These are phyloP conservation scores for Molossus molossus DNA, from an alignment of 2,797 vertebrate species.

Conservation along the genomic window DNA sequence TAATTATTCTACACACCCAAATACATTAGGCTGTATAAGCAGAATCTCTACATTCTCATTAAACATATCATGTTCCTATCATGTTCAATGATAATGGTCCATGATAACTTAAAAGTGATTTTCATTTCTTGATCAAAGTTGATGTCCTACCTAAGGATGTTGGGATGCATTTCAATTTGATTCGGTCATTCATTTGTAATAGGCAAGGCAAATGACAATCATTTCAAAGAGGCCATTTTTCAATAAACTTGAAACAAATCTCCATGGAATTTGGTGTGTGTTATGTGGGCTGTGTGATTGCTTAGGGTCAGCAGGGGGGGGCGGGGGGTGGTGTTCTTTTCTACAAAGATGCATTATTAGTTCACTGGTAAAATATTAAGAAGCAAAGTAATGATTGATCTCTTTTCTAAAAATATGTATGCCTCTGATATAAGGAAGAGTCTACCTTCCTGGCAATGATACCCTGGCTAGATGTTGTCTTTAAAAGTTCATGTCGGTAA, in stretches of 20 bases:
- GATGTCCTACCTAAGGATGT: not conserved
- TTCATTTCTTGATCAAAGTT: conserved; percentile 4
- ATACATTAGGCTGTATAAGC: not conserved
- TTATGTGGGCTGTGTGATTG: not conserved
- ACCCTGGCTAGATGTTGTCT: not conserved
- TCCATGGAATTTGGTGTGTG: not conserved
- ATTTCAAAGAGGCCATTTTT: conserved; percentile 33
- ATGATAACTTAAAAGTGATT: conserved; percentile 3
- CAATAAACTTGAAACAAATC: not conserved
- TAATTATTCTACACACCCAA: not conserved
- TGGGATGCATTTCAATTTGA: not conserved
- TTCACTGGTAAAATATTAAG: conserved; percentile 12
- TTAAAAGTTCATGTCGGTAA: not conserved
- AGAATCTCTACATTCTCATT: not conserved
- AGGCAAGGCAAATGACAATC: not conserved
- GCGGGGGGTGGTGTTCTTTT: not conserved
- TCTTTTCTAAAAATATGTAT: not conserved
- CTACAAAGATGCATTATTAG: not conserved
- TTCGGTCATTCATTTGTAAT: not conserved
- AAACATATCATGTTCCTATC: not conserved
- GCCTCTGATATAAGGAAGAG: not conserved
- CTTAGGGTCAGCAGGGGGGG: not conserved
- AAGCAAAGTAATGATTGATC: not conserved
- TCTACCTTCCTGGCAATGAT: not conserved
- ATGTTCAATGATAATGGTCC: not conserved